Base-by-base conservation (phyloP, 1,140 invertebrate genomes). In the Bursaphelenchus mucronatus region DNA sequence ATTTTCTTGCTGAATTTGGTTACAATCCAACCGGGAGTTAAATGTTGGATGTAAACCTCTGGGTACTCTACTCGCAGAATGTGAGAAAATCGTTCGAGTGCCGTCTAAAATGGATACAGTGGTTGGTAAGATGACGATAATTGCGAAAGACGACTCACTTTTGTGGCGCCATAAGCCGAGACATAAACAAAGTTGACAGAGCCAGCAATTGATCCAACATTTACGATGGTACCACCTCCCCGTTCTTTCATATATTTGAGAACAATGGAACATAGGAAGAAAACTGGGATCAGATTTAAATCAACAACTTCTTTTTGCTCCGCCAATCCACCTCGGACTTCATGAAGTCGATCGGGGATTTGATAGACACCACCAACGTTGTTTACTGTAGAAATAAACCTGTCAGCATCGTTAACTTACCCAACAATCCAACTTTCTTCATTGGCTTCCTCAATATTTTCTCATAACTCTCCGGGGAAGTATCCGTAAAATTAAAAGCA, bases 351-450 rank as follows among this genome's bases (percentile, higher is more conserved):
- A n/a, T 73, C 71, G 6, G 71, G 71, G 47, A 71, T 68, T 39
- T 73, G 69, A 41, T 66, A 72, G 55, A 54, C 56, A 44, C 71
- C 59, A 13, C 71, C 71, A 55, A 73, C 71, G 43, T 73, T 73
- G 63, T 73, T 73, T 9, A 73, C 55, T 62, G 21, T 7, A 62
- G 52, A 62, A 55, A 30, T 39, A 73, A 46, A 50, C 66, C 58
- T 41, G 70, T 63, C n/a, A 73, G 52, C 9, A 66, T 57, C 1
- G 69, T 41, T 47, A 73, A 66, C n/a, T 69, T 58, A 9, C 30
- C 30, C 30, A 30, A 5, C 1, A 30, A 30, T 30, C 30, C 30
- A 30, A 30, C 30, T 5, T 30, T 30, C 30, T 30, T 30, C 30
- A 30, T 30, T 30, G 73, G 44, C 0, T 39, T 10, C 9, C 13